phyloP scores from a whole-genome alignment of 2,797 vertebrate genomes.

The Saxicola maurus region DNA sequence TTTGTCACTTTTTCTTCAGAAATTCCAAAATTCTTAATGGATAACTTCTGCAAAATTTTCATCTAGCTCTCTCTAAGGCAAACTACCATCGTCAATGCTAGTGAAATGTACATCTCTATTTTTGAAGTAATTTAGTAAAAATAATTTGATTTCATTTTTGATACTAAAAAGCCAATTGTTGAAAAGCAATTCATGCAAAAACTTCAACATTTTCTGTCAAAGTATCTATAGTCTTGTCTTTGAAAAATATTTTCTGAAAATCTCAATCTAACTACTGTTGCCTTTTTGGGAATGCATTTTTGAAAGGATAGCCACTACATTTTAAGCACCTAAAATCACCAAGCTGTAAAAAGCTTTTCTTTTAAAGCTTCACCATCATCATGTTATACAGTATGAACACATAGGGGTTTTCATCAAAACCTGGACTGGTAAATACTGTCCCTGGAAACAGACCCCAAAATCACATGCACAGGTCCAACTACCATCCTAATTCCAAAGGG shows the following conservation, averaged over 20 bases:
- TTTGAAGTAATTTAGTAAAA: background rate
- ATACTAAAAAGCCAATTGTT: background rate
- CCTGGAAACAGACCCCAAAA: background rate
- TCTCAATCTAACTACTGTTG: background rate
- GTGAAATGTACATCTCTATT: background rate
- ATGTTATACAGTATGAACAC: background rate
- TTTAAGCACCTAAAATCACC: background rate
- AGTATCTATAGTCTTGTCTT: background rate
- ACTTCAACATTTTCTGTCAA: background rate
- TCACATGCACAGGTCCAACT: background rate
- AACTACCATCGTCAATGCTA: background rate
- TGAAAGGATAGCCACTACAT: background rate
- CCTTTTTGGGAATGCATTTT: background rate
- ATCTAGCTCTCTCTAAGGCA: background rate
- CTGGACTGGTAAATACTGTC: background rate
- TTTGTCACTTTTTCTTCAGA: background rate
- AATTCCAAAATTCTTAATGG: background rate
- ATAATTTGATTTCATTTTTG: background rate
- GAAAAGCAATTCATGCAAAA: background rate
- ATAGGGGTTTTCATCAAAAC: background rate
- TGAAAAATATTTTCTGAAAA: background rate
- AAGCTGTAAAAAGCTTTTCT: background rate
- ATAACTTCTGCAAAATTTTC: background rate
- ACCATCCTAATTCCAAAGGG: background rate
- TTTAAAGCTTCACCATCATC: background rate